These are phyloP conservation scores for Sebastes baramenuke DNA, from an alignment of 2,797 vertebrate species.

Conservation along the genomic window DNA sequence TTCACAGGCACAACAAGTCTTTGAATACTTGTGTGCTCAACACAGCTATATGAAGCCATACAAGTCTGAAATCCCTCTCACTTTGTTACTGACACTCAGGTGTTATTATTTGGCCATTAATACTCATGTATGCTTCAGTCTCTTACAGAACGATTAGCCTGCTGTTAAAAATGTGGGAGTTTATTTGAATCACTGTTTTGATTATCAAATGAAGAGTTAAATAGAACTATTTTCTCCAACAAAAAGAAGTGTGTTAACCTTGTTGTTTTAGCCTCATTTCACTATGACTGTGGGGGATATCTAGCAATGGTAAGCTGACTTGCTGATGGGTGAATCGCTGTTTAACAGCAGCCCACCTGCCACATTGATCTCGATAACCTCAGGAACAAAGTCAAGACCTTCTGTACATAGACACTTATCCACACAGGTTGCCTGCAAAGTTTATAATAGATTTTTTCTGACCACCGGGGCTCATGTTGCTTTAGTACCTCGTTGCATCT, in stretches of 20 bases:
- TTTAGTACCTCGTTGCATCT: neutral
- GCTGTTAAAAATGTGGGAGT: neutral
- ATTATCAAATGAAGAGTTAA: neutral
- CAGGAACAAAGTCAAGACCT: conserved; percentile 4
- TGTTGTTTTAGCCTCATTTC: neutral
- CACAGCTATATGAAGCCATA: neutral
- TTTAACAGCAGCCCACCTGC: neutral
- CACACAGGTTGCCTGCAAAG: neutral
- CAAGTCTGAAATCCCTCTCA: neutral
- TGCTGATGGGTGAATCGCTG: neutral
- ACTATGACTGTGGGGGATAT: neutral
- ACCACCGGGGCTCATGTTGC: conserved; percentile 6
- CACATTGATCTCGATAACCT: neutral
- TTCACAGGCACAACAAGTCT: neutral
- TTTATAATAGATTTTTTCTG: conserved; percentile 16
- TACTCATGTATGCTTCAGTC: neutral
- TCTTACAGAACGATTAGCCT: neutral
- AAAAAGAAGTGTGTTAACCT: neutral
- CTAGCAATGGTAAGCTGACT: neutral
- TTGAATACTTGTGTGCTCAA: neutral
- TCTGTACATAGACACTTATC: neutral
- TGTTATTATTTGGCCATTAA: no score
- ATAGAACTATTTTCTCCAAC: neutral
- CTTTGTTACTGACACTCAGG: neutral
- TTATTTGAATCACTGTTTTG: neutral